phyloP scores from a whole-genome alignment of 92 coral and sea anemone genomes.

The Heliopora coerulea region DNA sequence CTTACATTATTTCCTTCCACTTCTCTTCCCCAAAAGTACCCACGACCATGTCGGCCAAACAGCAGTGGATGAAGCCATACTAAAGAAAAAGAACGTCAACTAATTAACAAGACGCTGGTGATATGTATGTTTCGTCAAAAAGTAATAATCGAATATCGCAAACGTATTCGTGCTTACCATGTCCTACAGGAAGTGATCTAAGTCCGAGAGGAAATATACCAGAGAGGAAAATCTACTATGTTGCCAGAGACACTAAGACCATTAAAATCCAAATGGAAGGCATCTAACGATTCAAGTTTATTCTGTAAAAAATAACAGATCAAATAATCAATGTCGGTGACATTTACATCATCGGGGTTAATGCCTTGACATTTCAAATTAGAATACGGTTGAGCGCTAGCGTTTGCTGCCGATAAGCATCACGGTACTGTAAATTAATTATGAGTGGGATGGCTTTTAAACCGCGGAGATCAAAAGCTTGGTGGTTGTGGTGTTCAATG shows the following conservation, averaged over 20 bases:
- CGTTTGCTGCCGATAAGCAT: conserved; percentile 3
- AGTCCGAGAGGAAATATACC: conserved; percentile 12
- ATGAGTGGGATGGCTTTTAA: not conserved
- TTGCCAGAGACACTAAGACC: no score
- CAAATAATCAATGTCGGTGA: conserved; percentile 8
- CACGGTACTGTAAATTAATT: not conserved
- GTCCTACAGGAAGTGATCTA: conserved; percentile 1
- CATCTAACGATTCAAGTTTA: not conserved
- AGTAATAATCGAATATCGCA: not conserved
- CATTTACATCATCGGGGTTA: conserved; percentile 35
- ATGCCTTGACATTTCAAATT: conserved; percentile 22
- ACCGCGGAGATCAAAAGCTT: not conserved
- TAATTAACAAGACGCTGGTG: not conserved
- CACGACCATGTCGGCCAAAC: conserved; percentile 87
- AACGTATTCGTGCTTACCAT: conserved; percentile 17
- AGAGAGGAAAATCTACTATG: not conserved
- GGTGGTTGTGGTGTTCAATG: no score
- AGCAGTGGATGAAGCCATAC: conserved; percentile 98
- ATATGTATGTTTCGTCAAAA: not conserved
- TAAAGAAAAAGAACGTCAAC: not conserved
- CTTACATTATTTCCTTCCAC: conserved; percentile 89
- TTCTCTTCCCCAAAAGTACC: conserved; percentile 93
- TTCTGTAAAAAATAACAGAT: conserved; percentile 17
- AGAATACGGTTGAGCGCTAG: conserved; percentile 9
- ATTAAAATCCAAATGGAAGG: no score